Percentiles rank a stretch among this genome's conserved stretches.
Evolutionary conservation across 2,797 vertebrate genomes (phyloP).

Genomic region (Octomys mimax): DNA sequence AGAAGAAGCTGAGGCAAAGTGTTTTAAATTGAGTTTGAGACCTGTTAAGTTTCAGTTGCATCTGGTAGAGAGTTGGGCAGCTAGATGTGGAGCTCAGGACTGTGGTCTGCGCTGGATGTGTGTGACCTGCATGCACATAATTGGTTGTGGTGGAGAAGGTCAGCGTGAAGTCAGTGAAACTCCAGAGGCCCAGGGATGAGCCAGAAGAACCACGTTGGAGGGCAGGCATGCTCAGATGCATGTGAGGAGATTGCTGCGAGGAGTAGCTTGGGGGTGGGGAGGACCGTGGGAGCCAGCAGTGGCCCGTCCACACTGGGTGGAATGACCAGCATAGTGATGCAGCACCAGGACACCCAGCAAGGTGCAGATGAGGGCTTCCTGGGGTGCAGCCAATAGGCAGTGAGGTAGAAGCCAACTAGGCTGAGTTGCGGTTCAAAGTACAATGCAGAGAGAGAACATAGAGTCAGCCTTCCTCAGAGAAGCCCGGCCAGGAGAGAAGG

Average conservation of each 20-base stretch:
- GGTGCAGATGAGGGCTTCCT: neutral
- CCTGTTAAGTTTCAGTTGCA: neutral
- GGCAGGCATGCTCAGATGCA: fast-evolving
- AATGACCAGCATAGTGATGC: neutral
- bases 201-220: neutral
- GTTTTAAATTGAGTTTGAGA: slow-evolving; percentile 20
- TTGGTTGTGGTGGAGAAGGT: neutral
- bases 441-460: neutral
- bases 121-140: neutral
- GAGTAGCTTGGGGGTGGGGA: neutral
- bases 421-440: neutral
- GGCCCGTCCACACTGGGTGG: neutral
- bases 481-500: neutral
- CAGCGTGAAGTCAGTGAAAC: neutral
- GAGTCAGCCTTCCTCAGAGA: neutral
- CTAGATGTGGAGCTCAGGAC: neutral
- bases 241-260: neutral
- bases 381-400: neutral
- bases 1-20: neutral
- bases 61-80: neutral
- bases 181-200: neutral
- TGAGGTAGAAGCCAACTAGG: neutral
- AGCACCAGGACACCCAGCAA: neutral
- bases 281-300: neutral
- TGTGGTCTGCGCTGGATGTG: neutral